A percentile compares a stretch with the other conserved stretches of the same genome.
These are phyloP conservation scores for Aphaenogaster floridana DNA, from an alignment of 1,140 invertebrate species.

Conservation along the genomic window DNA sequence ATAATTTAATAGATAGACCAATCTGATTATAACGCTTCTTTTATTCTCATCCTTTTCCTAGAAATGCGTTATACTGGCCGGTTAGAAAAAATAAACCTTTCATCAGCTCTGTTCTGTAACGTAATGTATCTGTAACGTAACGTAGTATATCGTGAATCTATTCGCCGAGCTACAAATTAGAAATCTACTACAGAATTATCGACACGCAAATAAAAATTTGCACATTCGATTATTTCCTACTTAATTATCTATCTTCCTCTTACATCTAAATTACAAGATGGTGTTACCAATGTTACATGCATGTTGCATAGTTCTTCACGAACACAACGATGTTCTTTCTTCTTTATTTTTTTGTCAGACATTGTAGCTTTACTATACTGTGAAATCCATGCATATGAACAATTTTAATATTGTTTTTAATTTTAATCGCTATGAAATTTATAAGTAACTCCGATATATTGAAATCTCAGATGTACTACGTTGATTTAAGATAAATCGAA, in stretches of 20 bases:
- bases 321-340: not conserved
- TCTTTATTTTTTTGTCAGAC: not conserved
- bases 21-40: not conserved
- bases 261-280: not conserved
- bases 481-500: conserved; percentile 9
- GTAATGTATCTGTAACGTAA: not conserved
- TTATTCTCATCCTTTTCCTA: not conserved
- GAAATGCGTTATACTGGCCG: not conserved
- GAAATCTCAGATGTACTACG: not conserved
- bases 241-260: not conserved
- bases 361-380: not conserved
- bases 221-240: not conserved
- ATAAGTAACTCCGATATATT: not conserved
- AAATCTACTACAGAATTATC: conserved; percentile 3
- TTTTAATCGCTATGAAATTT: not conserved
- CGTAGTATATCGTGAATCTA: conserved; percentile 12
- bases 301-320: not conserved
- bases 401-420: not conserved
- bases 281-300: not conserved
- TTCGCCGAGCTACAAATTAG: not conserved
- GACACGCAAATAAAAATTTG: not conserved
- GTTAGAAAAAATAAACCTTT: not conserved
- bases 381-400: not conserved
- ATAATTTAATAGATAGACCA: not conserved
- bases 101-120: not conserved